These are phyloP conservation scores for Xiphydria camelus DNA, from an alignment of 2,888 invertebrate genomes.

Conservation along the genomic window DNA sequence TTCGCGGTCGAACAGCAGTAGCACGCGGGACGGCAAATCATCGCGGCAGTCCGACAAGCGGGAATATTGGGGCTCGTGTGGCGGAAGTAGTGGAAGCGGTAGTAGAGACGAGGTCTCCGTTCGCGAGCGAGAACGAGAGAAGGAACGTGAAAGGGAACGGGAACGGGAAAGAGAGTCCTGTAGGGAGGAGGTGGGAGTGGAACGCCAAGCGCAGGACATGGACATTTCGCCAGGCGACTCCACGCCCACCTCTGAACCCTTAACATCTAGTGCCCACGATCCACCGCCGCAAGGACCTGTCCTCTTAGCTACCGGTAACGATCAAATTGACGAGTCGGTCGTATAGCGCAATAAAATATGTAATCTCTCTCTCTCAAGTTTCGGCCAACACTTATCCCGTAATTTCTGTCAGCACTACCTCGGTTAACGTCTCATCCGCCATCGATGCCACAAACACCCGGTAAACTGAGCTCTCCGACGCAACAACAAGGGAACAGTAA, in stretches of 20 bases:
- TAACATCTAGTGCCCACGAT: constrained; percentile 61
- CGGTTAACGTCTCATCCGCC: constrained; percentile 65
- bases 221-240: constrained; percentile 92
- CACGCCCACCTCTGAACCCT: constrained; percentile 83
- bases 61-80: constrained; percentile 53
- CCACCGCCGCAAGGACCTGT: constrained; percentile 64
- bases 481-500: constrained; percentile 49
- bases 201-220: constrained; percentile 78
- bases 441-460: constrained; percentile 48
- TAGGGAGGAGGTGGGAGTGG: constrained; percentile 39
- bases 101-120: constrained; percentile 51
- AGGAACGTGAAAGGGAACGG: constrained; percentile 43
- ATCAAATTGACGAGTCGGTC: no score
- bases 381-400: background rate
- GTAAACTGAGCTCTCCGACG: constrained; percentile 49
- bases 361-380: constrained; percentile 1
- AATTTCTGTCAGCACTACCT: constrained; percentile 61
- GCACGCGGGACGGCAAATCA: constrained; percentile 50
- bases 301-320: constrained; percentile 65
- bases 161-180: constrained; percentile 38
- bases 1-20: constrained; percentile 61
- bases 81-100: constrained; percentile 43
- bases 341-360: no score
- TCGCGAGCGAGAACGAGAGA: constrained; percentile 46
- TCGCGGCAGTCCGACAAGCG: constrained; percentile 56